A percentile compares a stretch with the other conserved stretches of the same genome.
Evolutionary conservation across 2,888 invertebrate genomes (phyloP).

Genomic region (Cerastis rubricosa): DNA sequence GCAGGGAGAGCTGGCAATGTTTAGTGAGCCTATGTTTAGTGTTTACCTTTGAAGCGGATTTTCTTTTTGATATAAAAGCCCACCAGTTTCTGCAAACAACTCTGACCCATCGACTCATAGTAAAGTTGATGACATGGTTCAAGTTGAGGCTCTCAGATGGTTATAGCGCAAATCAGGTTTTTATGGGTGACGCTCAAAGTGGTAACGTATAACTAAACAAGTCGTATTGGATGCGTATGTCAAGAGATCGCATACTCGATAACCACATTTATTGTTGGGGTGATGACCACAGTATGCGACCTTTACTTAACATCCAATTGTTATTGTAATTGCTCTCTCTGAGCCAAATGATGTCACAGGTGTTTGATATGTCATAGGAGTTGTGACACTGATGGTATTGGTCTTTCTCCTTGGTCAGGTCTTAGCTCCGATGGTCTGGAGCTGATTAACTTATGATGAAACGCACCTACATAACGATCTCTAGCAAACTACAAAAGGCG

Average conservation of each 20-base stretch:
- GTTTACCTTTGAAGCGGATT: background rate
- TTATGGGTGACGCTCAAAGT: background rate
- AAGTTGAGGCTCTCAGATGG: background rate
- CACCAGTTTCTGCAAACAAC: background rate
- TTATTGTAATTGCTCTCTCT: background rate
- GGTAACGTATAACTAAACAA: background rate
- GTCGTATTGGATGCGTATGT: background rate
- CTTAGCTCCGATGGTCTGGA: constrained; percentile 6
- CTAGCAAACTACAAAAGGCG: constrained; percentile 47
- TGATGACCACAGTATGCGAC: background rate
- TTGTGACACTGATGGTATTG: background rate
- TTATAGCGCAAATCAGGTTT: background rate
- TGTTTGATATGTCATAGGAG: background rate
- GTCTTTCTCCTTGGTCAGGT: background rate
- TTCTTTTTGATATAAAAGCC: background rate
- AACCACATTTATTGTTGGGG: background rate
- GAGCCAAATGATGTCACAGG: background rate
- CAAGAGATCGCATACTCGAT: background rate
- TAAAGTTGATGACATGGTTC: background rate
- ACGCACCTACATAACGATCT: constrained; percentile 41
- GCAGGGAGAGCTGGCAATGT: background rate
- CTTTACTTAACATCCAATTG: background rate
- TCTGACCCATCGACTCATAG: background rate
- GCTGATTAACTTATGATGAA: constrained; percentile 24
- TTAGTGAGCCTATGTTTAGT: constrained; percentile 11